Percentiles rank a stretch among this genome's conserved stretches.
Evolutionary conservation across 2,888 invertebrate species (phyloP).

Genomic region (Stenolophus ochropezus): DNA sequence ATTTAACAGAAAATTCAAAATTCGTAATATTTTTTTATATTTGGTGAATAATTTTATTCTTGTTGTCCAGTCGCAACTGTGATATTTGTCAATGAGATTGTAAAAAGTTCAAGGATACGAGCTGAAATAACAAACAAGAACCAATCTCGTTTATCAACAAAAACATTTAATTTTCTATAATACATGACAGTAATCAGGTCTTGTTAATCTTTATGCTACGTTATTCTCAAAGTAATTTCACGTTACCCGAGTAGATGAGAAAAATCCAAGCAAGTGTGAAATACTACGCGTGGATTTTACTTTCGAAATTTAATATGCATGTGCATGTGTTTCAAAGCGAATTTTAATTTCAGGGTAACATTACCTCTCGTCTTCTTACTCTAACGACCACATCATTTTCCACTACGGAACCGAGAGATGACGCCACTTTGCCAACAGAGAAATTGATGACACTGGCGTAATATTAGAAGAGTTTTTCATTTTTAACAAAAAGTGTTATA

Average conservation of each 20-base stretch:
- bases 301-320: conserved; percentile 35
- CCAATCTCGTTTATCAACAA: background rate
- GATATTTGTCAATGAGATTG: conserved; percentile 4
- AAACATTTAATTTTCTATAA: background rate
- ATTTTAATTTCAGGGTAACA: conserved; percentile 36
- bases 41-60: background rate
- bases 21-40: background rate
- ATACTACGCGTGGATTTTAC: conserved; percentile 14
- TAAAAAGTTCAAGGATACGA: conserved; percentile 26
- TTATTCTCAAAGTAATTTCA: background rate
- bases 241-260: conserved; percentile 1
- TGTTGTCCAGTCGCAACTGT: background rate
- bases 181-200: background rate
- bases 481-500: too few relatives aligned
- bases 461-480: background rate
- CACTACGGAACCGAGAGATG: background rate
- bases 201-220: background rate
- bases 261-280: conserved; percentile 34
- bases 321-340: conserved; percentile 21
- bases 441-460: background rate
- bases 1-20: too few relatives aligned
- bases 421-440: background rate
- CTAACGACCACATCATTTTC: conserved; percentile 31
- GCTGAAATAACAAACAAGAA: conserved; percentile 3
- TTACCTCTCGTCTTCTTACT: conserved; percentile 3